phyloP scores from a whole-genome alignment of 1,140 invertebrate species.

The Temnothorax longispinosus region DNA sequence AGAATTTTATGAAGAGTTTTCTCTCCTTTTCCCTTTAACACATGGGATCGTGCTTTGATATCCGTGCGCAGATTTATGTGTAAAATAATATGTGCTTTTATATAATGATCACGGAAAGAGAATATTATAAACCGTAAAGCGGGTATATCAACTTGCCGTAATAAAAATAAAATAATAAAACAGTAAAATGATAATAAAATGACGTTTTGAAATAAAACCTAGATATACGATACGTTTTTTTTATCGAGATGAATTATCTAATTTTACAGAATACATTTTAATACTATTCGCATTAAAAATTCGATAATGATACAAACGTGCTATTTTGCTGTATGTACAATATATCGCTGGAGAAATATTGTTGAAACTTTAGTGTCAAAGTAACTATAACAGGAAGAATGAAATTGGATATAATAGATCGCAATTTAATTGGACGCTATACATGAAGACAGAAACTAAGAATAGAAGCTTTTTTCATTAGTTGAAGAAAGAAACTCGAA shows the following conservation, averaged over 20 bases:
- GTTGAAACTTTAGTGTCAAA: constrained; percentile 13
- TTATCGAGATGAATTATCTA: neutral
- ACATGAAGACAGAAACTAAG: constrained; percentile 33
- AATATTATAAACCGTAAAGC: neutral
- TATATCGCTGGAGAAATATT: neutral
- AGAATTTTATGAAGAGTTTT: constrained; percentile 27
- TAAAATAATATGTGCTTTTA: neutral
- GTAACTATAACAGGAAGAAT: neutral
- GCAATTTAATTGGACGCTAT: constrained; percentile 42
- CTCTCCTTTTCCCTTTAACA: neutral
- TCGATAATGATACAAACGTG: neutral
- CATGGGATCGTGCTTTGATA: neutral
- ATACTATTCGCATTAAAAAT: neutral
- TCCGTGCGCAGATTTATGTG: neutral
- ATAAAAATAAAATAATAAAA: neutral
- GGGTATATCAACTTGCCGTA: neutral
- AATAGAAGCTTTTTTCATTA: constrained; percentile 52
- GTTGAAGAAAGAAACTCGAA: constrained; percentile 34
- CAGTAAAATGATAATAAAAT: neutral
- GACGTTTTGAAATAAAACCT: constrained; percentile 1
- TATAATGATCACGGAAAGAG: neutral
- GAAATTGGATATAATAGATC: constrained; percentile 32
- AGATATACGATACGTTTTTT: neutral
- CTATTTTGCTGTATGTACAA: neutral
- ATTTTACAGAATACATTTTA: neutral